Evolutionary conservation across 1,140 invertebrate species (phyloP).

Genomic region (Trialeurodes vaporariorum): DNA sequence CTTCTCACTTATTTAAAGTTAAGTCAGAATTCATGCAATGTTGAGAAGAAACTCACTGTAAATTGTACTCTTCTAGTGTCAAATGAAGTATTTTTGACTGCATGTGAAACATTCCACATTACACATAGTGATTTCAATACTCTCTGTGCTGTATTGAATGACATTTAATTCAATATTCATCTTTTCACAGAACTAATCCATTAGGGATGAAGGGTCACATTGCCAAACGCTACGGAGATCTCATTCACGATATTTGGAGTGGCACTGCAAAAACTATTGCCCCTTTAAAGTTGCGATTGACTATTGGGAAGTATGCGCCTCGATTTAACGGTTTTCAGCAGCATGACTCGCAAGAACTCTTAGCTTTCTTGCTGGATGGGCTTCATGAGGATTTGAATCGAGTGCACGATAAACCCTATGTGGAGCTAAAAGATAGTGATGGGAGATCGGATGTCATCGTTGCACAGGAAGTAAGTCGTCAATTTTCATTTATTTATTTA

Average conservation of each 20-base stretch:
- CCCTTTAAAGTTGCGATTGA: constrained; percentile 69
- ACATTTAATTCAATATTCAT: no score
- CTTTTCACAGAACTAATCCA: constrained; percentile 49
- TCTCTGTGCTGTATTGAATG: no score
- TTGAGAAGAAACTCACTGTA: no score
- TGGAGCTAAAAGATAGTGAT: constrained; percentile 62
- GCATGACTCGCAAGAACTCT: constrained; percentile 79
- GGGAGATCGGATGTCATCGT: constrained; percentile 62
- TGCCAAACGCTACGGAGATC: constrained; percentile 68
- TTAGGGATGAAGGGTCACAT: constrained; percentile 72
- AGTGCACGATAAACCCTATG: constrained; percentile 52
- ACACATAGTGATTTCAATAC: no score
- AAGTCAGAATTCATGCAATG: no score
- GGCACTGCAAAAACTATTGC: constrained; percentile 66
- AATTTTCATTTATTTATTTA: constrained; percentile 19
- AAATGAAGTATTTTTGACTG: no score
- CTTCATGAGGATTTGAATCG: constrained; percentile 83
- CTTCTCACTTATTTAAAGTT: no score
- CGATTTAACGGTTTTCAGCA: constrained; percentile 75
- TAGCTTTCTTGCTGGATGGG: constrained; percentile 77
- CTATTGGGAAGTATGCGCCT: constrained; percentile 71
- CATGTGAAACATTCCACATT: no score
- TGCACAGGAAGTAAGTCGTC: constrained; percentile 45
- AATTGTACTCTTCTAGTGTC: no score
- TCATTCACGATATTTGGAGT: constrained; percentile 77